Base-by-base conservation (phyloP, 37 sponge, comb jelly and placozoan genomes). In the Eunapius fragilis region DNA sequence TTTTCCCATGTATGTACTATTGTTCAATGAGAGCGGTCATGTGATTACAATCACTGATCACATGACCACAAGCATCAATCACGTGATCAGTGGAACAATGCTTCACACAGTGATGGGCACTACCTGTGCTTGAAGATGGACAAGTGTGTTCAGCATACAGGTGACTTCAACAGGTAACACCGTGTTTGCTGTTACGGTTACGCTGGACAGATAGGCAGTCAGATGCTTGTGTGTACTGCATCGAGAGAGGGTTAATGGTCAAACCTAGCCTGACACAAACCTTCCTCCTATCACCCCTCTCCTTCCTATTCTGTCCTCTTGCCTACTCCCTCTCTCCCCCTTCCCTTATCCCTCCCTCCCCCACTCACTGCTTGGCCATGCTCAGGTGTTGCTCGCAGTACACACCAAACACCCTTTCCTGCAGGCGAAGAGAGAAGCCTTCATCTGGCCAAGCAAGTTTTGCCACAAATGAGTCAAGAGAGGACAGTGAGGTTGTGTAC, bases 401-500 rank as follows among this genome's bases (percentile, higher is more conserved):
- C 2, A 85, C 82, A 31, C 30, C 58, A 22, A 36, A 38, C 37
- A 85, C 85, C 32, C 31, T 81, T 7, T 70, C 31, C 41, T 80
- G 72, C 38, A 90, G 31, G 13, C 23, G 23, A 37, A 35, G 25
- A 28, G 82, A 82, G 75, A 90, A 81, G 24, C 31, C 37, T 25
- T 90, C 82, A 2, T 85, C 80, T 0, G 90, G 90, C 90, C 90
- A 90, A 27, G 27, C 25, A 36, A 90, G 76, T 67, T 90, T 80
- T 25, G 80, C 48, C 5, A 90, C 33, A 67, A 90, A 85, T 6
- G 35, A 67, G 58, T 85, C 67, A 77, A 90, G 48, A 19, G 86
- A 85, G 69, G 72, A 45, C 25, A 90, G 67, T 5, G 90, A 80
- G 32, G 80, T 79, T n/a, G n/a, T n/a, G n/a, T n/a, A 79, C 22